phyloP scores from a whole-genome alignment of 2,888 invertebrate species.

The Drosophila yooni region DNA sequence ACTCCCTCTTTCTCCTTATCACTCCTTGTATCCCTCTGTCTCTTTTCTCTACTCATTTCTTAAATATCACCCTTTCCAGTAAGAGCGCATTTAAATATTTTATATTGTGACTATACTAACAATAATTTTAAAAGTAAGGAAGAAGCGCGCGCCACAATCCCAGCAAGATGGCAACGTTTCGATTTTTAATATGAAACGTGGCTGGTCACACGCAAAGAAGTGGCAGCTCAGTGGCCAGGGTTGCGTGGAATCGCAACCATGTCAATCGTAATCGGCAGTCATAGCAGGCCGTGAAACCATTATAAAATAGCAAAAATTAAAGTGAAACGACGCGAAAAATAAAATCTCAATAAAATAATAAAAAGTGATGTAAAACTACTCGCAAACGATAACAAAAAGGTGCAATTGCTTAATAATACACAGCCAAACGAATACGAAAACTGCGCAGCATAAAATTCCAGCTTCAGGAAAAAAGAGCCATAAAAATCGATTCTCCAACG shows the following conservation, averaged over 20 bases:
- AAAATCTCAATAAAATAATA: slow-evolving; percentile 34
- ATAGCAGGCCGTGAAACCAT: slow-evolving; percentile 68
- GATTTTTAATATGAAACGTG: fast-evolving
- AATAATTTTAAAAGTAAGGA: not conserved
- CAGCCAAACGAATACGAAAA: slow-evolving; percentile 23
- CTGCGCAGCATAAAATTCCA: slow-evolving; percentile 39
- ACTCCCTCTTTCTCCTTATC: not conserved
- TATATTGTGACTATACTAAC: not conserved
- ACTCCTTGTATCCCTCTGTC: not conserved
- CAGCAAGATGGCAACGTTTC: slow-evolving; percentile 16
- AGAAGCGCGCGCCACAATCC: not conserved
- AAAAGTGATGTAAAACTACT: slow-evolving; percentile 37
- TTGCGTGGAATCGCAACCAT: slow-evolving; percentile 22
- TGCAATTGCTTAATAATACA: slow-evolving; percentile 40
- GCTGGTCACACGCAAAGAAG: slow-evolving; percentile 27
- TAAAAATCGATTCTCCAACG: slow-evolving; percentile 83
- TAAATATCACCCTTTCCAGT: not conserved
- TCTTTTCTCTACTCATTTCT: not conserved
- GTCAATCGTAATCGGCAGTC: slow-evolving; percentile 56
- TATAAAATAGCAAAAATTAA: slow-evolving; percentile 71
- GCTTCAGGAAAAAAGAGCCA: slow-evolving; percentile 66
- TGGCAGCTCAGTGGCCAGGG: slow-evolving; percentile 31
- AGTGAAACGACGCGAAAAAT: slow-evolving; percentile 67
- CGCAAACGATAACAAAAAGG: slow-evolving; percentile 49
- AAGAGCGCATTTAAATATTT: not conserved